Evolutionary conservation across 2,888 invertebrate species (phyloP), one percentile per base, ranked within the genome.

Genomic region (Agrotis clavis): DNA sequence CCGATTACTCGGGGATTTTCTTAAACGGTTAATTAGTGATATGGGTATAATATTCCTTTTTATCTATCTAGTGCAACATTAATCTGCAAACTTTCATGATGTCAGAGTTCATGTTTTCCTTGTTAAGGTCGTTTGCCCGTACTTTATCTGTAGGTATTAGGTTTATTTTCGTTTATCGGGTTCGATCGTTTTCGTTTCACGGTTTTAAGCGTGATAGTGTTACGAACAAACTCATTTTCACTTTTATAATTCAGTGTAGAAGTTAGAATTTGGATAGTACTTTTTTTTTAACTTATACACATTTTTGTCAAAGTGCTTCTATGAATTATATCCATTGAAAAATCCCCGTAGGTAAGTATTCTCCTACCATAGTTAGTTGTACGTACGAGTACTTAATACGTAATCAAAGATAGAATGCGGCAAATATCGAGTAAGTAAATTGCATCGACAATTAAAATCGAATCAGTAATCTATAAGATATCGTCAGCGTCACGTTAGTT

Each of bases 381-480:
- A 47, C 21, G 9, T 21, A n/a, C n/a, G n/a, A n/a, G n/a, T n/a
- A 73, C 47, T 7, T 21, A 63, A 47, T 50, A 72, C 67, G 25
- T 68, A 54, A 56, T 51, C 50, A 63, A 7, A 25, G 21, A 72
- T 61, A 65, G 1, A 70, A 45, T 45, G 41, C 18, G 5, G 41
- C 25, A 48, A 56, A 30, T 54, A 60, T 65, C 57, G n/a, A 68
- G 48, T 74, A 51, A 68, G 48, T 74, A 51, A 79, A 83, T 64
- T 74, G 62, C 69, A 81, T 51, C 45, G 57, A n/a, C 59, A 83
- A 82, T 85, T 85, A 85, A 64, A 72, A 67, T 66, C 65, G 59
- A 72, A 85, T 82, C 67, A 82, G 30, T 62, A 68, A 70, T 84
- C 82, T 71, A 68, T 70, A 66, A 64, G 51, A 53, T 63, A 65